Base-by-base conservation (phyloP, 2,888 invertebrate species). In the Melikaiella ostensackeni region DNA sequence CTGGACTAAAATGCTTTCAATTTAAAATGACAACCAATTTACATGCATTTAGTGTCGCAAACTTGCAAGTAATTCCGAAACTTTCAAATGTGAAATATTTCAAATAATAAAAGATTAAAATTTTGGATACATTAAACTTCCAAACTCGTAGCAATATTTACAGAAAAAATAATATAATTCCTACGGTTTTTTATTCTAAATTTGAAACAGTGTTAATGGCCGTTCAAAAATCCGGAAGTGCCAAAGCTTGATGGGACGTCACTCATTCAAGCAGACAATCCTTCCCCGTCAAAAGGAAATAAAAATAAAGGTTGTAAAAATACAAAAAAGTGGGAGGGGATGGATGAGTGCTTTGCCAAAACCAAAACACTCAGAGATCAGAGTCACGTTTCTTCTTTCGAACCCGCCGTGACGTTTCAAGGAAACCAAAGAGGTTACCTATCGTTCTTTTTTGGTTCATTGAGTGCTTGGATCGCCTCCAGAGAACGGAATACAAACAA, bases 391-490 rank as follows among this genome's bases (percentile, higher is more conserved):
- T 70, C 70, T 70, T 70, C 30, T 70, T 50, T 50, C 50, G 46
- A 50, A 30, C 9, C 21, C 70, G n/a, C 9, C 30, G 50, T 70
- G 70, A 70, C 50, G 42, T 70, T 70, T 70, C 27, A 50, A 30
- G 70, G 50, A 70, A 70, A 70, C 70, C 70, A 70, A 42, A 46
- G 46, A 46, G 70, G 50, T 70, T 50, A 50, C 70, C 46, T 50
- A 30, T 70, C 50, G 30, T n/a, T 70, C 50, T 30, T 70, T 70
- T 50, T 70, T 70, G 33, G 13, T 70, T 30, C 30, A 24, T 9
- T 46, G 30, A 70, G 46, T 70, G 33, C 70, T 70, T 70, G 70
- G 70, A 70, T 50, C 42, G 30, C n/a, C n/a, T 70, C 70, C 70
- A 70, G 27, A n/a, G 70, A 21, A 46, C n/a, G 46, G 30, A 70